Percentiles rank a stretch among this genome's conserved stretches.
Conservation (phyloP, 1,140 invertebrate species). For the Goniozus legneri region DNA sequence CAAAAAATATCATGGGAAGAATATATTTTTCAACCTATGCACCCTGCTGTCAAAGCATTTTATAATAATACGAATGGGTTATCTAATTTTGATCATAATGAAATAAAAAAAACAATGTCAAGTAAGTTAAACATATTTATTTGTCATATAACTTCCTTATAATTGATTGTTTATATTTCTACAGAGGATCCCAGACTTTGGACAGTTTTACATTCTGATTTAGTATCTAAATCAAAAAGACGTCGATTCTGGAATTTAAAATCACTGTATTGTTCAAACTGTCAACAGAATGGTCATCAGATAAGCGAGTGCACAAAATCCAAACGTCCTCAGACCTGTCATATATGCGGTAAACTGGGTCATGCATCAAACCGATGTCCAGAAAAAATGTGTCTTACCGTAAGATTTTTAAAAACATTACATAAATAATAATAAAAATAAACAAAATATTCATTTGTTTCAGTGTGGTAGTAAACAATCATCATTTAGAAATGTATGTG, state of each 20-base stretch:
- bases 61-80: conserved; percentile 62
- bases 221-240: conserved; percentile 20
- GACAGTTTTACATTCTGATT: conserved; percentile 47
- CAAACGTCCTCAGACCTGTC: conserved; percentile 54
- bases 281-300: conserved; percentile 56
- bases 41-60: conserved; percentile 57
- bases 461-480: conserved; percentile 64
- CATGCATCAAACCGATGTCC: conserved; percentile 64
- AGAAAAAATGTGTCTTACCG: conserved; percentile 63
- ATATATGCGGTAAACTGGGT: conserved; percentile 60
- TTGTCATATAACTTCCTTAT: conserved; percentile 1
- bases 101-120: conserved; percentile 57
- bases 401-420: too few species aligned
- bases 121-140: conserved; percentile 44
- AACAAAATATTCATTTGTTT: conserved; percentile 23
- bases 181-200: conserved; percentile 50
- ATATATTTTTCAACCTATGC: conserved; percentile 37
- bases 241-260: conserved; percentile 41
- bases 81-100: conserved; percentile 57
- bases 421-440: conserved; percentile 10
- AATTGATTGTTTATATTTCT: conserved; percentile 17
- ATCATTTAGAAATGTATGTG: conserved; percentile 60
- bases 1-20: conserved; percentile 14
- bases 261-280: conserved; percentile 59
- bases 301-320: conserved; percentile 46